phyloP scores from a whole-genome alignment of 2,888 invertebrate species.

The Amphiduros pacificus region DNA sequence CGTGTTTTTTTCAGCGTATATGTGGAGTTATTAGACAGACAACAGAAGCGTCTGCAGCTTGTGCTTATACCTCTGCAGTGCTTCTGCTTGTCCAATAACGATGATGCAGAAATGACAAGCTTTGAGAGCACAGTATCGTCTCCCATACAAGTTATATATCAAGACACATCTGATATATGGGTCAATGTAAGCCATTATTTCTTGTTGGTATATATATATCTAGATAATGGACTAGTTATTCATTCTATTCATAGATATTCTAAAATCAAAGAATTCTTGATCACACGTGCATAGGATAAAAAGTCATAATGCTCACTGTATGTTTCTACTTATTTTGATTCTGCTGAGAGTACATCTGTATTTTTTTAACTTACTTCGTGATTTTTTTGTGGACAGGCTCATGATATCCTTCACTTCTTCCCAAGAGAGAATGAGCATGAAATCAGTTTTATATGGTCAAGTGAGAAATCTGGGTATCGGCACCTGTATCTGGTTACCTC shows the following conservation, averaged over 20 bases:
- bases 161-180: constrained; percentile 80
- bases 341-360: background rate
- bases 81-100: constrained; percentile 61
- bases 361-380: constrained; percentile 9
- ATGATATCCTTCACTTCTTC: constrained; percentile 85
- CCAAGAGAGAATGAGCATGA: constrained; percentile 64
- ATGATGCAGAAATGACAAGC: constrained; percentile 28
- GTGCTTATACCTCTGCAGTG: constrained; percentile 79
- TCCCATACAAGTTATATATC: constrained; percentile 56
- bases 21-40: constrained; percentile 86
- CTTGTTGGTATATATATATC: background rate
- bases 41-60: constrained; percentile 82
- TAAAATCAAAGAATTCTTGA: background rate
- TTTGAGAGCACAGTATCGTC: constrained; percentile 17
- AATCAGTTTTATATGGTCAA: constrained; percentile 84
- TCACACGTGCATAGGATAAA: background rate
- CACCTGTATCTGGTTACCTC: constrained; percentile 71
- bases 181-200: constrained; percentile 72
- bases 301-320: background rate
- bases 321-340: background rate
- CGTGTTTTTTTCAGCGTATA: constrained; percentile 74
- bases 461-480: constrained; percentile 85
- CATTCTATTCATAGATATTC: background rate
- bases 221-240: background rate
- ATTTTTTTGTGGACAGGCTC: constrained; percentile 62